A percentile compares a stretch with the other conserved stretches of the same genome.
Evolutionary conservation across 2,113 vertebrate genomes (phyloP).

Genomic region (Rhinoptilus africanus): DNA sequence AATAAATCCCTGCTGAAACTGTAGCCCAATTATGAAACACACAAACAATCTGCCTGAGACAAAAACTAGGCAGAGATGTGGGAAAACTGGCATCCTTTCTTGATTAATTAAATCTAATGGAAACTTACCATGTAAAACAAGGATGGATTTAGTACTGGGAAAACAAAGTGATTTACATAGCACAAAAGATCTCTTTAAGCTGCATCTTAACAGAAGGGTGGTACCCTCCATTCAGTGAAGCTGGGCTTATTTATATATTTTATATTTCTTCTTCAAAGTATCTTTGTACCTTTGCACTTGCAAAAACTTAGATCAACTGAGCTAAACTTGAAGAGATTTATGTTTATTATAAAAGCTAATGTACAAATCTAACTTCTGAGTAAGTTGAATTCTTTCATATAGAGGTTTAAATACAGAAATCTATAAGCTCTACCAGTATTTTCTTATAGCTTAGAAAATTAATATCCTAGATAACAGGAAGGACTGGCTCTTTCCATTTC

Average conservation of each 20-base stretch:
- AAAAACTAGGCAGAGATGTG: background rate
- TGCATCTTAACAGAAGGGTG: background rate
- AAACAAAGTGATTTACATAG: background rate
- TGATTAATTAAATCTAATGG: background rate
- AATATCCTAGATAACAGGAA: background rate
- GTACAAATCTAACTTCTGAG: background rate
- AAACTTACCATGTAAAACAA: background rate
- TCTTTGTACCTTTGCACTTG: background rate
- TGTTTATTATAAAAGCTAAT: background rate
- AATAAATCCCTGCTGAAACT: background rate
- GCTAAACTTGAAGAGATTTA: background rate
- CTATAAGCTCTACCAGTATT: background rate
- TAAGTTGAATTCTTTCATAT: background rate
- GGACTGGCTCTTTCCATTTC: background rate
- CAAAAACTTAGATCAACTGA: background rate
- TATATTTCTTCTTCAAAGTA: background rate
- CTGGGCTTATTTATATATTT: background rate
- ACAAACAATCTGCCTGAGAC: background rate
- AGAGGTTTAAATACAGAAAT: background rate
- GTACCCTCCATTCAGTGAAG: background rate
- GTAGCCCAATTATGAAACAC: background rate
- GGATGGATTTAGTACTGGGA: background rate
- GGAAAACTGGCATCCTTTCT: background rate
- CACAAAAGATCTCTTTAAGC: background rate
- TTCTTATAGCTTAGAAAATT: background rate